These are phyloP conservation scores for Pollimyrus isidori DNA, from an alignment of 2,113 vertebrate genomes.

Conservation along the genomic window DNA sequence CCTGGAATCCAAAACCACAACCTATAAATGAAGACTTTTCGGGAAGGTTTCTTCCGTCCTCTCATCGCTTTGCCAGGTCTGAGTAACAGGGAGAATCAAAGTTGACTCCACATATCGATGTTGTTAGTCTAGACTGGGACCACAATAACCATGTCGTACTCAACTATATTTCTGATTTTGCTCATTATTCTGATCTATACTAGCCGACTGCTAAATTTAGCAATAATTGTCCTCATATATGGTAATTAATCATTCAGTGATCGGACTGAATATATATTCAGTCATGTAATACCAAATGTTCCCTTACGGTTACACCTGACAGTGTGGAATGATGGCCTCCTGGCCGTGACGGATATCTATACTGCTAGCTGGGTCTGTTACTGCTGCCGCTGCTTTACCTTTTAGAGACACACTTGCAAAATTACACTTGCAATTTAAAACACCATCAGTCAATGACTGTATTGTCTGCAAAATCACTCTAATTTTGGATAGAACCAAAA, in stretches of 20 bases:
- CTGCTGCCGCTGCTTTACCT: background rate
- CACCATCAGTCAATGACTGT: background rate
- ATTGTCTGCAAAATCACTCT: background rate
- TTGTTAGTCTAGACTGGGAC: background rate
- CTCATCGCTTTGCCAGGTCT: background rate
- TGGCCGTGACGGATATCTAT: background rate
- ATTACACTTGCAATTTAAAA: background rate
- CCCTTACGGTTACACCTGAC: background rate
- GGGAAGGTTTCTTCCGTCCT: background rate
- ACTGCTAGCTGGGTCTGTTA: background rate
- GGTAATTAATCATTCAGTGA: background rate
- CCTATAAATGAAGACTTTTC: background rate
- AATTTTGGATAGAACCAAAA: background rate
- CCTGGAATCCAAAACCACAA: background rate
- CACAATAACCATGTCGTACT: background rate
- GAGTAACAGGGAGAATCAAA: background rate
- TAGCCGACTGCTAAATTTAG: background rate
- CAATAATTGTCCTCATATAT: background rate
- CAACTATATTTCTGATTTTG: background rate
- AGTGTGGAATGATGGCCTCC: background rate
- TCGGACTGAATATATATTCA: background rate
- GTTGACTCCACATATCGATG: background rate
- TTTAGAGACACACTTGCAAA: background rate
- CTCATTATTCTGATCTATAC: background rate
- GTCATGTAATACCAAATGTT: background rate